These are phyloP conservation scores for Chrysodeixis includens DNA, from an alignment of 2,888 invertebrate genomes.

Conservation along the genomic window DNA sequence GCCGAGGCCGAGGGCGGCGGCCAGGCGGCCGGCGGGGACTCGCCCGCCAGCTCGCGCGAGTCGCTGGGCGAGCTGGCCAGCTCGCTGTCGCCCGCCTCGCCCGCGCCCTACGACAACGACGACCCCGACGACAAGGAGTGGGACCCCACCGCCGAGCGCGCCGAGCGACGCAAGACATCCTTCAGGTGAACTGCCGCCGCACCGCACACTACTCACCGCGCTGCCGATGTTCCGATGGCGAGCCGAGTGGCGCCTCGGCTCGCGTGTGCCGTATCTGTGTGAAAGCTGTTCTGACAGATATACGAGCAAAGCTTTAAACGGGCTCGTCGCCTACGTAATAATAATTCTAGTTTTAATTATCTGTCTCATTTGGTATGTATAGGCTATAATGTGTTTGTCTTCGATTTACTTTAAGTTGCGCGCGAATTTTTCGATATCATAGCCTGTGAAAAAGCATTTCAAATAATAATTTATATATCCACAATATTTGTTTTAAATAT, in stretches of 20 bases:
- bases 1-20: slow-evolving; percentile 54
- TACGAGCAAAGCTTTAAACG: slow-evolving; percentile 51
- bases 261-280: slow-evolving; percentile 5
- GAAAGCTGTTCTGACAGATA: slow-evolving; percentile 27
- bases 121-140: slow-evolving; percentile 97
- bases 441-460: slow-evolving; percentile 38
- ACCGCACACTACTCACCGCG: no score
- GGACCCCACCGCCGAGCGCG: slow-evolving; percentile 87
- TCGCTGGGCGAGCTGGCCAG: slow-evolving; percentile 60
- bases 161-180: slow-evolving; percentile 70
- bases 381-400: slow-evolving; percentile 22
- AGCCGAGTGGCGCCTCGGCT: slow-evolving; percentile 19
- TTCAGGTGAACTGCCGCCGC: slow-evolving; percentile 66
- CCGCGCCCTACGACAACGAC: slow-evolving; percentile 90
- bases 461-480: slow-evolving; percentile 18
- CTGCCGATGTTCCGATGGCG: slow-evolving; percentile 9
- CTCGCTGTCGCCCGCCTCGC: slow-evolving; percentile 73
- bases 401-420: slow-evolving; percentile 23
- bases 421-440: slow-evolving; percentile 26
- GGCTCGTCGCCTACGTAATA: slow-evolving; percentile 45
- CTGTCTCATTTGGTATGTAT: slow-evolving; percentile 24
- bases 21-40: slow-evolving; percentile 34
- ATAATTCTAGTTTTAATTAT: slow-evolving; percentile 36
- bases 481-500: slow-evolving; percentile 25
- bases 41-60: slow-evolving; percentile 18